Evolutionary conservation across 2,888 invertebrate genomes (phyloP), one percentile per base, ranked within the genome.

Genomic region (Bombylius discolor): DNA sequence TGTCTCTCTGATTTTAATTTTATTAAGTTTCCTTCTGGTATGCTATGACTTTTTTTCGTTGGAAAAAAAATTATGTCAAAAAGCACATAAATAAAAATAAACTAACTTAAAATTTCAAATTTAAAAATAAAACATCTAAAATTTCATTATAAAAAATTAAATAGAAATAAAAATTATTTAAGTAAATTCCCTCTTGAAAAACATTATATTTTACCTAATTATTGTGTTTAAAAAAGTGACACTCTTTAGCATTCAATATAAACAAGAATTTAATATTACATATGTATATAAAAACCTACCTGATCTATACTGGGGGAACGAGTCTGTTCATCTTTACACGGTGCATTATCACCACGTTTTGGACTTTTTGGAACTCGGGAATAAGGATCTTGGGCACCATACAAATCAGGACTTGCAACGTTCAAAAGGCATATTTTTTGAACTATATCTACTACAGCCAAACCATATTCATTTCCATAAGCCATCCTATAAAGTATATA

Each of bases 381-480:
- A 77, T 89, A 92, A 56, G 91, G 90, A 76, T 92, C 91, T 70
- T 86, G 83, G 51, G 85, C 81, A 70, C 89, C 90, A 80, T 96
- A 95, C 64, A 98, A 81, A 75, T 96, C 93, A 65, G 88, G 85
- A 64, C 93, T 89, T 63, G 88, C 87, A 73, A 93, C 83, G 76
- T 91, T 94, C 64, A 89, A 79, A 69, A 97, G 81, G 74, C 89
- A 88, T 62, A 84, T 81, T 78, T 90, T 91, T 76, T 95, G 94
- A 71, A 90, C 81, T 75, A 91, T 85, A 80, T 98, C 98, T 70
- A 95, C 84, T 76, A 98, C 86, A 72, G 93, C 94, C 73, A 98
- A 80, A 66, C 97, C 96, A 67, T 89, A 87, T 77, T 97, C 96
- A 73, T 93, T 96, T 68, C 97, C 97, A 79, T 95, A 97, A 68